Evolutionary conservation across 64 coral and sea anemone genomes (phyloP), one percentile per base, ranked within the genome.

Genomic region (Porites australiensis): DNA sequence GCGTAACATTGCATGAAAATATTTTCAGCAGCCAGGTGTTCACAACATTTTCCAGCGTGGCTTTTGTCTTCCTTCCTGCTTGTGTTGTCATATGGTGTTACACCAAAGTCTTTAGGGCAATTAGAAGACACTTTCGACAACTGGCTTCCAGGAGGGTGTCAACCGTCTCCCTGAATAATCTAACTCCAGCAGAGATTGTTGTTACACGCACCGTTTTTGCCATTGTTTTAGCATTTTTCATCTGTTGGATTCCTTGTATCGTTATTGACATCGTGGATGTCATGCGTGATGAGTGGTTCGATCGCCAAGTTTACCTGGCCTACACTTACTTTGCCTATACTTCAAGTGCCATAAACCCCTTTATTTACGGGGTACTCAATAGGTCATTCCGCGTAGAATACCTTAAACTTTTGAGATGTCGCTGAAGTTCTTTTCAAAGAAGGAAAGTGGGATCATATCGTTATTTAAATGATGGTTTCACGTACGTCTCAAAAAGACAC

Each of bases 61-160:
- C 90, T 16, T 98, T 94, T 58, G 95, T 98, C 2, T 51, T 98
- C 18, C 52, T 98, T 1, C 95, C 95, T 11, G 95, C 95, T 60
- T 16, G 77, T 4, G 68, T 94, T 2, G 94, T 98, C n/a, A 77
- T 82, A n/a, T 70, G 79, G n/a, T 98, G 95, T 48, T 98, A 98
- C 9, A 27, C 59, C 13, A 90, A 88, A 51, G 95, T 98, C 15
- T 98, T 94, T 37, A 86, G 50, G 53, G 60, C 79, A 57, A 89
- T 98, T 14, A 72, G 89, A 18, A 88, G 65, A 12, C 95, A 98
- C 23, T 91, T 62, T 6, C 21, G 81, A 19, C 75, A 52, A 20
- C 53, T 94, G 10, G n/a, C 50, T 75, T 27, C 50, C 0, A 91
- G 82, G 88, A 93, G 59, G 3, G 16, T 66, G 4, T 66, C 53